Base-by-base conservation (phyloP, 2,797 vertebrate species). In the Melanotaenia parkinsoni region DNA sequence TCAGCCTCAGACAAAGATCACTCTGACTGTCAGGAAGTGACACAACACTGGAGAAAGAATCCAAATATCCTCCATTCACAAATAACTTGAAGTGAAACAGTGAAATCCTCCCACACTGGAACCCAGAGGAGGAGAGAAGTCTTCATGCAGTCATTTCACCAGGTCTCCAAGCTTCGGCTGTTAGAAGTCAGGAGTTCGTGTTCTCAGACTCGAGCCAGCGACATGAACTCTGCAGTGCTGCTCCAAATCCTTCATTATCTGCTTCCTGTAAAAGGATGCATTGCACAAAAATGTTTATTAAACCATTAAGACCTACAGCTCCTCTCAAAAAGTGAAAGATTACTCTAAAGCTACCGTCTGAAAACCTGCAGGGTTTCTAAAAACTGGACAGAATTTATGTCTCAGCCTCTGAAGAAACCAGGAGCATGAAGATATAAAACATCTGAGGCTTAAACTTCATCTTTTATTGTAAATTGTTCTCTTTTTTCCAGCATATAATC, bases 21-120 rank as follows among this genome's bases (percentile, higher is more conserved):
- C 18, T 54, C 16, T 4, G 26, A 63, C 61, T 16, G 54, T 26
- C 51, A 32, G 67, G 64, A 82, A 58, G 30, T 67, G 56, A 72
- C 63, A 58, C 59, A 50, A 22, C 67, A 63, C 10, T 16, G 47
- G 47, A 37, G 61, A 38, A 40, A 40, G 37, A 50, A 32, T 10
- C 35, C 67, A 69, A 50, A 58, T 3, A 40, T 26, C 37, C 26
- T 47, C 56, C 22, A 5, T 0, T 32, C 60, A 5, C 18, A 38
- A 50, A 63, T 24, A 38, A 32, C 33, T 16, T 0, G n/a, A 16
- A 37, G 38, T 32, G 20, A 60, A 59, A 68, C 33, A 40, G 38
- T 24, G 56, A 57, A 64, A 50, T 1, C 58, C 53, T 58, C 74
- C 79, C 58, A 43, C 66, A 7, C 22, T 51, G 47, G 59, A 7